phyloP scores from a whole-genome alignment of 2,113 vertebrate species.

The Leptobrachium leishanense region DNA sequence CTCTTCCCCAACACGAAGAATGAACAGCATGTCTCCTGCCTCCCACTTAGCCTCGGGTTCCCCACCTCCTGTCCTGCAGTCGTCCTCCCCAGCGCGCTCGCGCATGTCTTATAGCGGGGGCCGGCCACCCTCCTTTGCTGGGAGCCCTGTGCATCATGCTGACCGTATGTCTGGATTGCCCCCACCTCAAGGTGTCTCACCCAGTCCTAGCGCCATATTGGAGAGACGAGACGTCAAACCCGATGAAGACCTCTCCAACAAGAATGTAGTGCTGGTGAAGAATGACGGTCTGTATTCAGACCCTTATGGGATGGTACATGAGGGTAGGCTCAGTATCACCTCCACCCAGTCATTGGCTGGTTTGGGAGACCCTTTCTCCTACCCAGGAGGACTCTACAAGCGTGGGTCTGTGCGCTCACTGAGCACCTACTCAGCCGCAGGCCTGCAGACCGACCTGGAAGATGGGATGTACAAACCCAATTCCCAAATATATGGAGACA shows the following conservation, averaged over 20 bases:
- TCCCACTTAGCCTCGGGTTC: slow-evolving; percentile 68
- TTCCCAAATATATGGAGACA: slow-evolving; percentile 81
- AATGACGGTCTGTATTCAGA: slow-evolving; percentile 91
- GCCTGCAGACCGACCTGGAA: slow-evolving; percentile 89
- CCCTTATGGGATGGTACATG: slow-evolving; percentile 89
- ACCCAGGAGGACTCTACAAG: slow-evolving; percentile 89
- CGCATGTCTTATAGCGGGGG: slow-evolving; percentile 90
- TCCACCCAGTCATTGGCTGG: slow-evolving; percentile 87
- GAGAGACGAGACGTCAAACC: slow-evolving; percentile 96
- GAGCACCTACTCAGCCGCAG: slow-evolving; percentile 93
- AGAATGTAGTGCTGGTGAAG: slow-evolving; percentile 91
- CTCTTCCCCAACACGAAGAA: slow-evolving; percentile 91
- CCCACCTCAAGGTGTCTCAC: slow-evolving; percentile 76
- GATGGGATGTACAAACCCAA: slow-evolving; percentile 89
- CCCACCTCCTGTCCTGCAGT: slow-evolving; percentile 59
- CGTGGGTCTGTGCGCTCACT: slow-evolving; percentile 90
- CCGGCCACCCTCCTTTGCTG: slow-evolving; percentile 86
- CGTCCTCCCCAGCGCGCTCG: slow-evolving; percentile 87
- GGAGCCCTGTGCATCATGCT: slow-evolving; percentile 75
- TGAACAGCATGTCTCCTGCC: slow-evolving; percentile 83
- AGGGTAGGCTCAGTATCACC: slow-evolving; percentile 91
- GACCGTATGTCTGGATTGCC: slow-evolving; percentile 72
- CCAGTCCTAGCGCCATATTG: slow-evolving; percentile 95
- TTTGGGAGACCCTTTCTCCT: slow-evolving; percentile 87
- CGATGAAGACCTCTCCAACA: slow-evolving; percentile 88